Evolutionary conservation across 2,113 vertebrate species (phyloP).

Genomic region (Equus quagga): DNA sequence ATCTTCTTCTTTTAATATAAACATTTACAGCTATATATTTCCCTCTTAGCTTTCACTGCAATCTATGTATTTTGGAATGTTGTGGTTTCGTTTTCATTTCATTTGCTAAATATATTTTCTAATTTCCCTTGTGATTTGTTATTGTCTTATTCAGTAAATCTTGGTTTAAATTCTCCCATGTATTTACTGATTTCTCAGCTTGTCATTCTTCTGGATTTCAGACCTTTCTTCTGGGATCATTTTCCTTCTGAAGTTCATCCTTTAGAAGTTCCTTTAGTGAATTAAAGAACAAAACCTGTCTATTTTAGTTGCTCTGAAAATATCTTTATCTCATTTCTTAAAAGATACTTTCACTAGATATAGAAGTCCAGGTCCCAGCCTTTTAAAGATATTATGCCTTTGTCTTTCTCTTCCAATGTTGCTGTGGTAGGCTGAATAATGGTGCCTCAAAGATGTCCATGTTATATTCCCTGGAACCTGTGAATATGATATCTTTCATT

Average conservation of each 20-base stretch:
- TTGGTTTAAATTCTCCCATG: neutral
- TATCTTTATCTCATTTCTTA: conserved; percentile 18
- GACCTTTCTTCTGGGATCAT: neutral
- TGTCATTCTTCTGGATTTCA: neutral
- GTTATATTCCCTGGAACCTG: neutral
- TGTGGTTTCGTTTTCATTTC: neutral
- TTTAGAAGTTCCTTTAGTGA: conserved; percentile 14
- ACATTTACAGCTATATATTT: neutral
- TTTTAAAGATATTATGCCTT: neutral
- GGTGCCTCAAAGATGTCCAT: neutral
- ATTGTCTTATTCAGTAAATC: neutral
- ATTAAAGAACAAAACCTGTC: neutral
- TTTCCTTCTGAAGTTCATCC: neutral
- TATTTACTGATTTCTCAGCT: neutral
- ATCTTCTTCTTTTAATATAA: neutral
- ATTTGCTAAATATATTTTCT: neutral
- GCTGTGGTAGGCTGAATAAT: neutral
- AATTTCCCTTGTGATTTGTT: neutral
- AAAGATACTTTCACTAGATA: neutral
- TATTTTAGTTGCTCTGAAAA: conserved; percentile 25
- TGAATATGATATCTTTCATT: neutral
- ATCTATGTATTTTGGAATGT: neutral
- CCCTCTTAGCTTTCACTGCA: neutral
- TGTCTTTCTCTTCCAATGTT: neutral
- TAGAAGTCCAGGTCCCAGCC: neutral